Evolutionary conservation across 1,140 invertebrate species (phyloP).

Genomic region (Tetramorium parvispinum): DNA sequence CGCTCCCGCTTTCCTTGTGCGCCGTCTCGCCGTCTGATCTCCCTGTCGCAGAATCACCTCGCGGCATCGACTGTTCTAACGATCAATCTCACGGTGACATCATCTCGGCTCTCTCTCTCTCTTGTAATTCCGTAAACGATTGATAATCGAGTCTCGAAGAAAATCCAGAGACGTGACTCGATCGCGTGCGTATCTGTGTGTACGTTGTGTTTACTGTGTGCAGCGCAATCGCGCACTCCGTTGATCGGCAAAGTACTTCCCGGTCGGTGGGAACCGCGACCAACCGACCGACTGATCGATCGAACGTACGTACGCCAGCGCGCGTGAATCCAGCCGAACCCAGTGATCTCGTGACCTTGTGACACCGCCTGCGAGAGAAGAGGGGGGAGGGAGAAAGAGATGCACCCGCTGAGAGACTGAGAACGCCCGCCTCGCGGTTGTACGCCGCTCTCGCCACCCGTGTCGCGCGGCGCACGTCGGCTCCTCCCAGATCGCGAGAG

Average conservation of each 20-base stretch:
- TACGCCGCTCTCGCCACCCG: conserved; percentile 45
- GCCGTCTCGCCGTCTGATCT: background rate
- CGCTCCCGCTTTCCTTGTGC: background rate
- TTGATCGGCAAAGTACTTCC: conserved; percentile 1
- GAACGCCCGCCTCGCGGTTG: conserved; percentile 51
- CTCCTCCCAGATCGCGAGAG: conserved; percentile 57
- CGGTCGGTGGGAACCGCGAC: conserved; percentile 54
- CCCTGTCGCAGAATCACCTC: background rate
- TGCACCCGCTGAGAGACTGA: conserved; percentile 47
- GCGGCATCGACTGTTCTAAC: background rate
- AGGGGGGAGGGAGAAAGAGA: conserved; percentile 27
- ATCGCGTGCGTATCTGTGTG: background rate
- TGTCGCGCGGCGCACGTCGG: conserved; percentile 38
- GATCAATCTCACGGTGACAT: conserved; percentile 1
- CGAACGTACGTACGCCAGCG: conserved; percentile 67
- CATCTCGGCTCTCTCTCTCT: background rate
- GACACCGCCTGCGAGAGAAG: conserved; percentile 62
- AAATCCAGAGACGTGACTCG: background rate
- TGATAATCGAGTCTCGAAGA: background rate
- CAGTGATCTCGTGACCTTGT: conserved; percentile 74
- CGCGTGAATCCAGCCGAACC: conserved; percentile 65
- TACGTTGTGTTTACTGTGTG: conserved; percentile 1
- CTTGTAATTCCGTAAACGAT: background rate
- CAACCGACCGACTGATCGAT: conserved; percentile 64
- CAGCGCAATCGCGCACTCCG: background rate